phyloP scores from a whole-genome alignment of 2,113 vertebrate species.

The Hirundichthys speculiger region DNA sequence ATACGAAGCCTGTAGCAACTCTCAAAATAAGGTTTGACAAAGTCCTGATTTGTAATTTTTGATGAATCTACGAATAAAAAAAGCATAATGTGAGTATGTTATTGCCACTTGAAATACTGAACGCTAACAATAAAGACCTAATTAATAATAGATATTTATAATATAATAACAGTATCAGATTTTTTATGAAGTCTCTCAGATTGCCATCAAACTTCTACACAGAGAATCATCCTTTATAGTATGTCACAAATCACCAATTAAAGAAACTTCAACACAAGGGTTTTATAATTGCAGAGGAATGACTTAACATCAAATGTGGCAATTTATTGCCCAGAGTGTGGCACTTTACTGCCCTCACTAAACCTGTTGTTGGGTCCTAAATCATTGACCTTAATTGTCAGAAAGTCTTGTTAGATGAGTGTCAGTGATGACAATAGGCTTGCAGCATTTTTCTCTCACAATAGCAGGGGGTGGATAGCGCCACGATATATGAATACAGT shows the following conservation, averaged over 20 bases:
- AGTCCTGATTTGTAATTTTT: too few relatives aligned
- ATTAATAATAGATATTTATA: neutral
- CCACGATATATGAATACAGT: conserved; percentile 37
- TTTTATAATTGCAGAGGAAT: conserved; percentile 29
- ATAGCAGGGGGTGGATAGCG: conserved; percentile 40
- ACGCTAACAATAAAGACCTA: neutral
- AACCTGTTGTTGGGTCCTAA: conserved; percentile 56
- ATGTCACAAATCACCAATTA: conserved; percentile 41
- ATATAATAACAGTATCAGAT: neutral
- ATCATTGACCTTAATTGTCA: conserved; percentile 70
- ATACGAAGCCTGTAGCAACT: too few relatives aligned
- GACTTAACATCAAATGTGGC: conserved; percentile 50
- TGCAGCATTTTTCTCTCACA: conserved; percentile 49
- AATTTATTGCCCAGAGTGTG: conserved; percentile 37
- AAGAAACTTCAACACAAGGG: conserved; percentile 22
- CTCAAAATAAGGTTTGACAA: too few relatives aligned
- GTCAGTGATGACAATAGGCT: conserved; percentile 58
- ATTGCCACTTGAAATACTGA: neutral
- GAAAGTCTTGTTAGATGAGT: conserved; percentile 47
- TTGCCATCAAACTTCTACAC: conserved; percentile 36
- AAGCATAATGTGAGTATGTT: too few relatives aligned
- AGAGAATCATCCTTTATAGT: conserved; percentile 39
- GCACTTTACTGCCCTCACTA: conserved; percentile 35
- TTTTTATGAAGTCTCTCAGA: conserved; percentile 27
- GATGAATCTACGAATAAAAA: too few relatives aligned